These are phyloP conservation scores for Macroglossus sobrinus DNA, from an alignment of 2,113 vertebrate species.

Conservation along the genomic window DNA sequence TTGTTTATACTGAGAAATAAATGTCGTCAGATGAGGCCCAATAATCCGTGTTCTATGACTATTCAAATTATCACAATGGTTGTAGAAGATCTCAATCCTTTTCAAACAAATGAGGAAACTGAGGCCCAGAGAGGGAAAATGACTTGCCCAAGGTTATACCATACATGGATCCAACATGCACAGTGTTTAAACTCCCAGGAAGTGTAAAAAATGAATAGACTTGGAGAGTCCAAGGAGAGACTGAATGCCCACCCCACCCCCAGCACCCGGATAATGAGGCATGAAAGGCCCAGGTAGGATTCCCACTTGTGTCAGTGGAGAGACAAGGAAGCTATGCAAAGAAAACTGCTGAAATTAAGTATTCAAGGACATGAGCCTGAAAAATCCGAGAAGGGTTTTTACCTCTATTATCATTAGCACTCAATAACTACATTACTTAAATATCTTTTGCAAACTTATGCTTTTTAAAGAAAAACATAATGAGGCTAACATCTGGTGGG, in stretches of 20 bases:
- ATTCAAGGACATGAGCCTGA: not conserved
- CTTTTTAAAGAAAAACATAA: not conserved
- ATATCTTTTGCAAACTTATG: not conserved
- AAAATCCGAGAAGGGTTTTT: not conserved
- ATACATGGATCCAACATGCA: not conserved
- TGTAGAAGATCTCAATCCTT: not conserved
- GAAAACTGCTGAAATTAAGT: not conserved
- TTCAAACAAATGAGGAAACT: not conserved
- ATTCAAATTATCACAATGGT: not conserved
- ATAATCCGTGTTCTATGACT: not conserved
- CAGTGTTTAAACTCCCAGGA: not conserved
- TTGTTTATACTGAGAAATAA: not conserved
- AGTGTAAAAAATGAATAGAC: not conserved
- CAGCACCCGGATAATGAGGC: not conserved
- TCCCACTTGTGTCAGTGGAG: not conserved
- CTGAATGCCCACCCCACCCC: not conserved
- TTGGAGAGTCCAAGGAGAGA: not conserved
- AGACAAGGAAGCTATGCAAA: not conserved
- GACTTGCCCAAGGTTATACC: not conserved
- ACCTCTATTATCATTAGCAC: not conserved
- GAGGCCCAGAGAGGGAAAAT: not conserved
- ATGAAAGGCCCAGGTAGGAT: not conserved
- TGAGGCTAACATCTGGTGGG: not conserved
- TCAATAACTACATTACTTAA: not conserved
- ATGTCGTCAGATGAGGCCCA: not conserved